Percentiles rank a stretch among this genome's conserved stretches.
Conservation (phyloP, 2,888 invertebrate genomes). For the Crossocerus cetratus region DNA sequence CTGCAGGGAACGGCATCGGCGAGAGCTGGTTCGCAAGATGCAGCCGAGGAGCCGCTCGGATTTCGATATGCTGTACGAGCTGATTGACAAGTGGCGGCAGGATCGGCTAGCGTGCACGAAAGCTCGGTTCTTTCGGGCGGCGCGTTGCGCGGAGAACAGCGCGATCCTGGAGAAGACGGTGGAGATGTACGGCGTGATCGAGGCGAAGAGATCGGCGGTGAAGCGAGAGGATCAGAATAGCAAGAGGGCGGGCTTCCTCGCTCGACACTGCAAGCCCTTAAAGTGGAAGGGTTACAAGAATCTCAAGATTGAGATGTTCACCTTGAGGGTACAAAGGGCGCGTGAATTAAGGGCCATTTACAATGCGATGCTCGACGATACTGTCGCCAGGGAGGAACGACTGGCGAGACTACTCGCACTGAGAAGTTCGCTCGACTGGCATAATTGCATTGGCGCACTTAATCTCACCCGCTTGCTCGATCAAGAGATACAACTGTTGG, state of each 20-base stretch:
- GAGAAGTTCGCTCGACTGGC: conserved; percentile 82
- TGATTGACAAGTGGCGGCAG: conserved; percentile 84
- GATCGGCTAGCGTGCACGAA: conserved; percentile 82
- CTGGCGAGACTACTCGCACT: conserved; percentile 85
- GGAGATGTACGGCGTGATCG: conserved; percentile 83
- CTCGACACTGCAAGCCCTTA: conserved; percentile 84
- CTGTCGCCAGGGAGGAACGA: conserved; percentile 82
- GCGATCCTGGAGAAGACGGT: conserved; percentile 86
- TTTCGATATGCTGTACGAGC: conserved; percentile 85
- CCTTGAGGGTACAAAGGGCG: conserved; percentile 88
- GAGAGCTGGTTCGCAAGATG: conserved; percentile 80
- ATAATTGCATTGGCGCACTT: conserved; percentile 80
- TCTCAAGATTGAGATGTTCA: conserved; percentile 86
- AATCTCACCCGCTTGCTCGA: conserved; percentile 83
- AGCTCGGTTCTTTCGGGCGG: conserved; percentile 82
- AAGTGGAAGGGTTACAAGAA: conserved; percentile 88
- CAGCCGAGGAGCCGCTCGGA: conserved; percentile 85
- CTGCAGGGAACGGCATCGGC: not conserved
- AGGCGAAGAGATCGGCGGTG: conserved; percentile 82
- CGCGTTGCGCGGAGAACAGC: conserved; percentile 84
- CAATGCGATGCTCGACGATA: conserved; percentile 81
- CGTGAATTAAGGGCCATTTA: conserved; percentile 86
- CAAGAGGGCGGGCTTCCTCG: conserved; percentile 82
- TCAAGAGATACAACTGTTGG: conserved; percentile 84
- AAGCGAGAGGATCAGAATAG: conserved; percentile 81